Percentiles rank a stretch among this genome's conserved stretches.
phyloP scores from a whole-genome alignment of 1,140 invertebrate species.

The Bombus impatiens region DNA sequence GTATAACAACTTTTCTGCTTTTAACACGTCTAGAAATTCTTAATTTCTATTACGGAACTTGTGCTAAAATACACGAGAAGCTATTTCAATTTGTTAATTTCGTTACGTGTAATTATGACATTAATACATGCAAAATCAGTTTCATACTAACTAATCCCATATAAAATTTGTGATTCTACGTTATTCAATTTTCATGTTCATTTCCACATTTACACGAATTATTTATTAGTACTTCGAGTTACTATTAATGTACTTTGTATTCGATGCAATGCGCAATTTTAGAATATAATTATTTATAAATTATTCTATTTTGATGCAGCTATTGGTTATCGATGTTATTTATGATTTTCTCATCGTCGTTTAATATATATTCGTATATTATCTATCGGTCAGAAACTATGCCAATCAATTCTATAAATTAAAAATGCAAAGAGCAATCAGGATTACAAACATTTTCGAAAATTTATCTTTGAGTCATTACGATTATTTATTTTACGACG shows the following conservation, averaged over 20 bases:
- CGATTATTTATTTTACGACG: not conserved
- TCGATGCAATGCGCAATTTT: not conserved
- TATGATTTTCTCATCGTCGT: too few species aligned
- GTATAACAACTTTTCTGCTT: rapidly evolving
- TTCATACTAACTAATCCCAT: not conserved
- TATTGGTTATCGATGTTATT: too few species aligned
- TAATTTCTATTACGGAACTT: not conserved
- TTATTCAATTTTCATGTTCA: not conserved
- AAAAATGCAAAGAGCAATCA: not conserved
- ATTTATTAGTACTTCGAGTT: not conserved
- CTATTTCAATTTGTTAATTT: not conserved
- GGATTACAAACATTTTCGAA: not conserved
- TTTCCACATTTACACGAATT: not conserved
- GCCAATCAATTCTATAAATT: too few species aligned
- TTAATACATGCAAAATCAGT: not conserved
- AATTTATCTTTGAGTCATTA: not conserved
- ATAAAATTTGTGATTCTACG: not conserved
- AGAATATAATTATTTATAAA: not conserved
- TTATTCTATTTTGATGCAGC: not conserved
- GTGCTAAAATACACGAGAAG: not conserved
- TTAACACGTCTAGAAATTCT: too few species aligned
- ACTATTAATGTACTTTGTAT: not conserved
- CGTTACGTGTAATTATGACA: not conserved
- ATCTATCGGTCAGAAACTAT: not conserved
- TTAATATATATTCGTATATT: too few species aligned